Percentiles rank a stretch among this genome's conserved stretches.
Conservation (phyloP, 2,888 invertebrate genomes). For the Nematopogon swammerdamellus region DNA sequence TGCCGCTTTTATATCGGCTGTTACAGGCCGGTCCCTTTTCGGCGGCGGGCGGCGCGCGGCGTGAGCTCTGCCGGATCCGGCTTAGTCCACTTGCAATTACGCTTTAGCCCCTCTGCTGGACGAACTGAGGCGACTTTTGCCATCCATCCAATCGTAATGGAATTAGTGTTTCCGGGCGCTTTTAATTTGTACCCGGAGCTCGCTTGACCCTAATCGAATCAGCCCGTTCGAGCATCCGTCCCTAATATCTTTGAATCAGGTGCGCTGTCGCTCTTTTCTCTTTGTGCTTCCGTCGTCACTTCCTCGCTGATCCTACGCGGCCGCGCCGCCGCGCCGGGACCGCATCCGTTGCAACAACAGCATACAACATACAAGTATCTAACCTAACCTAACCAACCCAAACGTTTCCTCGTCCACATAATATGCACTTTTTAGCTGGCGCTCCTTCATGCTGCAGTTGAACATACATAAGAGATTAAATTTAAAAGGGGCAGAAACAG, state of each 20-base stretch:
- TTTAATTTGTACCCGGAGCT: conserved; percentile 49
- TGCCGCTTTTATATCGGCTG: conserved; percentile 56
- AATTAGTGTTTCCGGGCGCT: conserved; percentile 51
- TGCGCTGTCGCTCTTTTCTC: too few species aligned
- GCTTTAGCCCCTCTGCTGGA: conserved; percentile 50
- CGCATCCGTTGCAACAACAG: too few species aligned
- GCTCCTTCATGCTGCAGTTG: too few species aligned
- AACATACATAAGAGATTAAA: too few species aligned
- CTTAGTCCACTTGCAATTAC: conserved; percentile 56
- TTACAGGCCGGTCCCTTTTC: conserved; percentile 51
- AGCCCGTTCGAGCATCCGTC: not conserved
- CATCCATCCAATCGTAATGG: conserved; percentile 55
- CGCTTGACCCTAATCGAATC: conserved; percentile 9
- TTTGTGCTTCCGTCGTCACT: too few species aligned
- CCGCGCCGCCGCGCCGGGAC: too few species aligned
- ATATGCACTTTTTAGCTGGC: too few species aligned
- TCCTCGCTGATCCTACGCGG: too few species aligned
- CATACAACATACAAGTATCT: too few species aligned
- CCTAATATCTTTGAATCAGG: not conserved
- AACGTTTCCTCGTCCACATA: too few species aligned
- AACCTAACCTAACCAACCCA: too few species aligned
- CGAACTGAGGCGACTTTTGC: conserved; percentile 49
- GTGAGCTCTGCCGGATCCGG: conserved; percentile 50
- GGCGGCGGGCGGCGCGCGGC: conserved; percentile 28
- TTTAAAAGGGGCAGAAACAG: too few species aligned